Conservation (phyloP, 1,140 invertebrate species). For the Eriosoma lanigerum region DNA sequence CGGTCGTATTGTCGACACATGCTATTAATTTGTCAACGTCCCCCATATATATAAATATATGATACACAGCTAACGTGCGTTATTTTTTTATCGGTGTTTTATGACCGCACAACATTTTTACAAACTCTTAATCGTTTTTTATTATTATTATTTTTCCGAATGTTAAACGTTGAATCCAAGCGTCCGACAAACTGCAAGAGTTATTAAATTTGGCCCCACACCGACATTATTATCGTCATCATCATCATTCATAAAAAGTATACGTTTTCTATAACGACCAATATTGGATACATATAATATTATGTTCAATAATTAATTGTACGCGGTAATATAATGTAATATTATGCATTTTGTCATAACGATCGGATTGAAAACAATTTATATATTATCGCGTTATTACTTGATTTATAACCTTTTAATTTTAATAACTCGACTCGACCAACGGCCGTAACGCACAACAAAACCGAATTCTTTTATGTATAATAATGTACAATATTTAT, state of each 20-base stretch:
- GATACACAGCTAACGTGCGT: not conserved
- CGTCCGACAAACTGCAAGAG: conserved; percentile 3
- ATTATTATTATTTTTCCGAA: not conserved
- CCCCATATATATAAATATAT: not conserved
- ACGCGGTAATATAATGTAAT: too few species aligned
- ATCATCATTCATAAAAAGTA: not conserved
- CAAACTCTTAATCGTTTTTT: conserved; percentile 18
- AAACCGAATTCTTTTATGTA: too few species aligned
- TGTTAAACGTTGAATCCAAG: not conserved
- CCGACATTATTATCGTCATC: not conserved
- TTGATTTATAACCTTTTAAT: not conserved
- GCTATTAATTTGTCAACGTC: conserved; percentile 47
- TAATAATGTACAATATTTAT: too few species aligned
- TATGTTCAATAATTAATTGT: not conserved
- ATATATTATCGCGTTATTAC: not conserved
- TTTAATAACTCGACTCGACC: not conserved
- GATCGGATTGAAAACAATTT: not conserved
- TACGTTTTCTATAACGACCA: not conserved
- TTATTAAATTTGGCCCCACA: not conserved
- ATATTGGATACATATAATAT: not conserved
- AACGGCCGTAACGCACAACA: not conserved
- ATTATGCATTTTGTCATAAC: not conserved
- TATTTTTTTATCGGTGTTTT: conserved; percentile 9
- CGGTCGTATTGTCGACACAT: not conserved
- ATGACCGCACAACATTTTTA: conserved; percentile 17